Conservation (phyloP, 2,113 vertebrate genomes). For the Lates calcarifer region DNA sequence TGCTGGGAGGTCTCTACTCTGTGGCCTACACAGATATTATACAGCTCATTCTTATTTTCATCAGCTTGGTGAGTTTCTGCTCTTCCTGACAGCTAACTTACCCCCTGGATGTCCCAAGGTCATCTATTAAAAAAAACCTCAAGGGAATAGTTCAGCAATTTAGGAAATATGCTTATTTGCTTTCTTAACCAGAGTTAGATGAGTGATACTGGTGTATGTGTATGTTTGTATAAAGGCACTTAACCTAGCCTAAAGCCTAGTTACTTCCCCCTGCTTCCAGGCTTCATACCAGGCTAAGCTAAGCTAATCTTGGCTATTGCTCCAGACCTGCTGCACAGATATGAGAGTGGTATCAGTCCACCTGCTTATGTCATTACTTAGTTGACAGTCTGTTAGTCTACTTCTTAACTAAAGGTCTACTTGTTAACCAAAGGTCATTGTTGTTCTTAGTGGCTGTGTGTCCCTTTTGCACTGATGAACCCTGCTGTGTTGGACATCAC, state of each 20-base stretch:
- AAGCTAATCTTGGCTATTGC: too few relatives aligned
- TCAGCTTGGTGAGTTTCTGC: constrained; percentile 75
- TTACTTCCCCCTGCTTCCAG: background rate
- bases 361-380: too few relatives aligned
- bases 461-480: constrained; percentile 73
- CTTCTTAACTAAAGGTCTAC: background rate
- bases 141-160: too few relatives aligned
- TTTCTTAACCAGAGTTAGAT: too few relatives aligned
- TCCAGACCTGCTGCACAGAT: too few relatives aligned
- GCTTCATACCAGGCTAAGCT: background rate
- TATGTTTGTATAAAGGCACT: too few relatives aligned
- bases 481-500: constrained; percentile 69
- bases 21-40: constrained; percentile 82
- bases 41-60: constrained; percentile 78
- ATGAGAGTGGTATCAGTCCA: too few relatives aligned
- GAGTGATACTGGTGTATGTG: too few relatives aligned
- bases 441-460: constrained; percentile 70
- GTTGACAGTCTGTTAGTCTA: too few relatives aligned
- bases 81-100: too few relatives aligned
- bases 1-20: constrained; percentile 81
- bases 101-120: background rate
- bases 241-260: background rate
- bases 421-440: background rate
- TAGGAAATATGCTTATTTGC: background rate
- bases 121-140: background rate